Evolutionary conservation across 1,140 invertebrate species (phyloP), one percentile per base, ranked within the genome.

Genomic region (Rhynchophorus ferrugineus): DNA sequence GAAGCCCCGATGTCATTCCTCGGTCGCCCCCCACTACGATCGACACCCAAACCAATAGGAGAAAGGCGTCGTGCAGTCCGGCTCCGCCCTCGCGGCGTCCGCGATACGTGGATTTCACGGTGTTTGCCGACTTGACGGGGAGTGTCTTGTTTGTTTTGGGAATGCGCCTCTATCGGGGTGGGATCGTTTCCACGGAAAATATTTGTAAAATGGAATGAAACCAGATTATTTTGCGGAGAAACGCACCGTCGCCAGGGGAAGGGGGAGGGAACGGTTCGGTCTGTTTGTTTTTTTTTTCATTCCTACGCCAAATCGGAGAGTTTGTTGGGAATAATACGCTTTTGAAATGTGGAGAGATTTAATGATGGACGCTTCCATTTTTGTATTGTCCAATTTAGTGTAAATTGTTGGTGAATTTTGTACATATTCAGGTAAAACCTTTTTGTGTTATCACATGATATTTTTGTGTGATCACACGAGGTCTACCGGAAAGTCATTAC

Each of bases 131-230:
- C 11, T 5, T 19, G n/a, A 7, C 14, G 37, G 14, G 11, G n/a
- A 17, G 50, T 56, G 55, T 53, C 47, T 42, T 62, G 58, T 62
- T 62, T 62, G 54, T 62, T 62, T 62, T 60, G 58, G 54, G 54
- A 60, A 60, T 58, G 50, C 24, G 33, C 36, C 35, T 18, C 17
- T 46, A 62, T 60, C 53, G 60, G 37, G 60, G 60, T 62, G 50
- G 50, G 49, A 56, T 11, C 24, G 5, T 5, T 29, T 29, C 24
- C 24, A 29, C 5, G 24, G 24, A 29, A 29, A 29, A 29, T 29
- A 29, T 29, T 29, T 29, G 24, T 29, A 29, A 29, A 29, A 29
- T 29, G 24, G 24, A 6, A 29, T 29, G 11, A n/a, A n/a, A n/a
- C n/a, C n/a, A n/a, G n/a, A n/a, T n/a, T n/a, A n/a, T n/a, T n/a